Evolutionary conservation across 2,113 vertebrate genomes (phyloP).

Genomic region (Actenoides lindsayi): DNA sequence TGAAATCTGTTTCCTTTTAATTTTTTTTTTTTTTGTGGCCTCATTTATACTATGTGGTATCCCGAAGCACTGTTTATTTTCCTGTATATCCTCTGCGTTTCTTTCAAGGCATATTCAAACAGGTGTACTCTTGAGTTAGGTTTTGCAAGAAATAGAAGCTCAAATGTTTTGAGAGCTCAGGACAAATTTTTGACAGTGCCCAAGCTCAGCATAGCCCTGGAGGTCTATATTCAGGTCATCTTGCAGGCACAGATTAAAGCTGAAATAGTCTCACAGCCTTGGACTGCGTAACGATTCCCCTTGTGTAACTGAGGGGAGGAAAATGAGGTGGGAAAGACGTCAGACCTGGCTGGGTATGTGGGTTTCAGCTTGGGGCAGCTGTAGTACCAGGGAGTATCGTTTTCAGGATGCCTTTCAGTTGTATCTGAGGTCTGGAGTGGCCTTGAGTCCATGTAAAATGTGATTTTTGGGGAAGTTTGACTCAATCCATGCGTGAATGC

Average conservation of each 20-base stretch:
- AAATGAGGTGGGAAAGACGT: neutral
- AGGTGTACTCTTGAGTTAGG: neutral
- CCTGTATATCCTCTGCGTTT: neutral
- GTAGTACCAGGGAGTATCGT: neutral
- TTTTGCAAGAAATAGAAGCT: neutral
- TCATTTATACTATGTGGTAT: neutral
- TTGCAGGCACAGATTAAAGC: slow-evolving; percentile 16
- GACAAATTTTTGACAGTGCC: neutral
- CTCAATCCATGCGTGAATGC: neutral
- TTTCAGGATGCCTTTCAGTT: neutral
- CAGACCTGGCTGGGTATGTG: neutral
- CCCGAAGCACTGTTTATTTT: neutral
- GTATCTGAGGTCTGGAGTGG: neutral
- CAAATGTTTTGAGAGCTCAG: neutral
- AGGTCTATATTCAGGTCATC: neutral
- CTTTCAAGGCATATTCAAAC: neutral
- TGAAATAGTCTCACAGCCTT: neutral
- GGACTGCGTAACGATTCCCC: neutral
- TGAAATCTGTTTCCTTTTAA: neutral
- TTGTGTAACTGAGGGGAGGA: neutral
- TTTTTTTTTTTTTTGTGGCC: neutral
- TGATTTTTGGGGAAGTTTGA: rapidly evolving
- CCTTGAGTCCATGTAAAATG: neutral
- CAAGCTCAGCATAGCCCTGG: neutral
- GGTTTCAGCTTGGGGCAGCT: neutral